These are phyloP conservation scores for Harpagifer antarcticus DNA, from an alignment of 2,797 vertebrate genomes.

Conservation along the genomic window DNA sequence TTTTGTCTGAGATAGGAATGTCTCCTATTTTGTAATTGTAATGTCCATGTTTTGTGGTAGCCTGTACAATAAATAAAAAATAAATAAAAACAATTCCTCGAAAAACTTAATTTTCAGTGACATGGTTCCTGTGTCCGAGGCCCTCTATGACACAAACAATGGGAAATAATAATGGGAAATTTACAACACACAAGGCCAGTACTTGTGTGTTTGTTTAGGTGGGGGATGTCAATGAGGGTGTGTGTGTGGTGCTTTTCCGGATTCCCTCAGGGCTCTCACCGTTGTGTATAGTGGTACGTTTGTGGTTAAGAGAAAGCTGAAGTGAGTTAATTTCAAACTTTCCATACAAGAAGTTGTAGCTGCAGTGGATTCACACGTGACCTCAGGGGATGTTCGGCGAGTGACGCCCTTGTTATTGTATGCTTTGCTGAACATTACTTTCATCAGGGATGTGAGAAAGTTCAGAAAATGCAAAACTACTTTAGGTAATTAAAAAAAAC, in stretches of 20 bases:
- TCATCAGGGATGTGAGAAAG: conserved; percentile 43
- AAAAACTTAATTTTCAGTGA: not conserved
- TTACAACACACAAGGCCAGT: not conserved
- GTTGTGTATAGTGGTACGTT: conserved; percentile 12
- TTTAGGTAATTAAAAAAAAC: not conserved
- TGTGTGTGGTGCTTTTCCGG: conserved; percentile 41
- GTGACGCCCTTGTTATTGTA: conserved; percentile 51
- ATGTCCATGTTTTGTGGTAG: no score
- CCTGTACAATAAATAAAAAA: no score
- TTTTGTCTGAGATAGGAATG: no score
- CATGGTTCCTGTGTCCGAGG: not conserved
- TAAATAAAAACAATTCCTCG: not conserved
- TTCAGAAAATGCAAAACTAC: conserved; percentile 43
- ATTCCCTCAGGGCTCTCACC: conserved; percentile 27
- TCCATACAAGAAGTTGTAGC: conserved; percentile 26
- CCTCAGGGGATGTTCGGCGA: not conserved
- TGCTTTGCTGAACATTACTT: conserved; percentile 50
- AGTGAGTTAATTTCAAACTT: conserved; percentile 59
- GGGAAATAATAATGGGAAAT: conserved; percentile 18
- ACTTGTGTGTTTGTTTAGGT: conserved; percentile 6
- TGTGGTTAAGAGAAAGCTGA: conserved; percentile 56
- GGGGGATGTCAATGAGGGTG: conserved; percentile 11
- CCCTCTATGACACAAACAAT: not conserved
- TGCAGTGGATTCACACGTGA: conserved; percentile 6
- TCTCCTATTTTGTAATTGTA: no score